Percentiles rank a stretch among this genome's conserved stretches.
These are phyloP conservation scores for Melanocharis versteri DNA, from an alignment of 2,113 vertebrate genomes.

Conservation along the genomic window DNA sequence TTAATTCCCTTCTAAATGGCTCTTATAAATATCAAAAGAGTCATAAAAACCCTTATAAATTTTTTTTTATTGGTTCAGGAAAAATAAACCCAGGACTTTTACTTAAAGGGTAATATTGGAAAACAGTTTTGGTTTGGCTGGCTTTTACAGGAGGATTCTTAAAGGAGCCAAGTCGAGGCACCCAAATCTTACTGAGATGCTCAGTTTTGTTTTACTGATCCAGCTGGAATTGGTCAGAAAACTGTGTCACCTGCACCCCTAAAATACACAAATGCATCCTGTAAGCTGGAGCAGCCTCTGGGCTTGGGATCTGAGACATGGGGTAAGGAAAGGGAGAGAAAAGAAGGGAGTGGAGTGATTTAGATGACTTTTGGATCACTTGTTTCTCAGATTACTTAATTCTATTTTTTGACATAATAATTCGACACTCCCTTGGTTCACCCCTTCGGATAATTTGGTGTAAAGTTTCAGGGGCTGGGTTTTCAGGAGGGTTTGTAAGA, in stretches of 20 bases:
- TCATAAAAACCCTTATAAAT: neutral
- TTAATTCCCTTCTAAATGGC: neutral
- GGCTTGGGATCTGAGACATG: fast-evolving
- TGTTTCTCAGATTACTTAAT: neutral
- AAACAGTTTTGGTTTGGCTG: neutral
- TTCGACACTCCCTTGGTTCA: neutral
- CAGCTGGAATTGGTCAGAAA: neutral
- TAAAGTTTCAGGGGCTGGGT: neutral
- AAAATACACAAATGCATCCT: neutral
- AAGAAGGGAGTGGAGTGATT: neutral
- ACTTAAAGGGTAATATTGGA: neutral
- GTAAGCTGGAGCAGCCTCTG: neutral
- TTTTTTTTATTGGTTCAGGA: neutral
- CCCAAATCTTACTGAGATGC: neutral
- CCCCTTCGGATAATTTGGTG: neutral
- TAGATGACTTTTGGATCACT: neutral
- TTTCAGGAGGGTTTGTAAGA: neutral
- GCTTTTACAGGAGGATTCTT: neutral
- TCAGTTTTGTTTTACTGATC: neutral
- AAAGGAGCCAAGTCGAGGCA: neutral
- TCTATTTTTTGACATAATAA: neutral
- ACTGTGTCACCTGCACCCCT: neutral
- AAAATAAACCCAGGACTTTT: neutral
- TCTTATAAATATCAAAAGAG: neutral
- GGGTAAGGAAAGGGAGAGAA: neutral